A percentile compares a stretch with the other conserved stretches of the same genome.
Evolutionary conservation across 2,797 vertebrate genomes (phyloP).

Genomic region (Melanogrammus aeglefinus): DNA sequence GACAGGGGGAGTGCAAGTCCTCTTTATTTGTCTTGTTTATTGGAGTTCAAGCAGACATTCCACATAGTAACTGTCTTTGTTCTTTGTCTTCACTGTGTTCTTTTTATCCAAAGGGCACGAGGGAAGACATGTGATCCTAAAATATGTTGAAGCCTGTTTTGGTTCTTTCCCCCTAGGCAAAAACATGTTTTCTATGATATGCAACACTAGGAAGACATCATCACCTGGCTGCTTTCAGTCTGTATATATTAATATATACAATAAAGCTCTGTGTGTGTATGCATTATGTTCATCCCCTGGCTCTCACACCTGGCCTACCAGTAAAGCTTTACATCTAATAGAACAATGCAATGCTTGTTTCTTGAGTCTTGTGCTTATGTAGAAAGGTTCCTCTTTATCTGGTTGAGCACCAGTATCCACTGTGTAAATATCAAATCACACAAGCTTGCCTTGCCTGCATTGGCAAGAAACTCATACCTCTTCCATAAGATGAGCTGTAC

Average conservation of each 20-base stretch:
- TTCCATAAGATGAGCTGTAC: not conserved
- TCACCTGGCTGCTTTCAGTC: not conserved
- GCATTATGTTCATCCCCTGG: not conserved
- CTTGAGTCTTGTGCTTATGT: not conserved
- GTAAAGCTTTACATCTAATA: not conserved
- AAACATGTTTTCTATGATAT: not conserved
- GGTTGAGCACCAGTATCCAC: not conserved
- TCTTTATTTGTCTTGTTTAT: not conserved
- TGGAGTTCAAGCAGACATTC: not conserved
- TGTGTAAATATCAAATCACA: slow-evolving; percentile 3
- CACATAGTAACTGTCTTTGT: not conserved
- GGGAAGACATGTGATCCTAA: not conserved
- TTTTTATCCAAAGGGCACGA: not conserved
- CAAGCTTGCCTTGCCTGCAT: not conserved
- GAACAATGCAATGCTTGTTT: not conserved
- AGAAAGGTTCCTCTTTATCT: not conserved
- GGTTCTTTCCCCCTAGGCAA: not conserved
- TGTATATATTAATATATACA: too few species aligned
- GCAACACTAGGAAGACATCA: not conserved
- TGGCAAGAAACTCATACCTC: not conserved
- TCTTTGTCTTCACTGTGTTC: not conserved
- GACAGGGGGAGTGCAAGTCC: not conserved
- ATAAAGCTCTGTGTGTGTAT: too few species aligned
- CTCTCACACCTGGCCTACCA: not conserved
- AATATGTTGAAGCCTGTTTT: not conserved